phyloP scores from a whole-genome alignment of 2,113 vertebrate genomes.

The Thoracochromis brauschi region DNA sequence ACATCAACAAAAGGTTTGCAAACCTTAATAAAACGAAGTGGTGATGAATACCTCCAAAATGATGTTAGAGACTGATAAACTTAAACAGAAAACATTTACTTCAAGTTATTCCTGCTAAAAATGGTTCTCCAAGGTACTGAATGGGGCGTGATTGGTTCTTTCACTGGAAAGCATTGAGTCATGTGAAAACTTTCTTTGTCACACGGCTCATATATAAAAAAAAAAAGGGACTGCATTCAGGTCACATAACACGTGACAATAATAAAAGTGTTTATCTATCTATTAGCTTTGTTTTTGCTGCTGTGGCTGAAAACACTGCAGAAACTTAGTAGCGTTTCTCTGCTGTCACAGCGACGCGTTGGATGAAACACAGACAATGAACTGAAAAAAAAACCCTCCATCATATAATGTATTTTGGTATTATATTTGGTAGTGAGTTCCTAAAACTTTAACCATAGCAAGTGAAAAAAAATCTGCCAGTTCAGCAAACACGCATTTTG shows the following conservation, averaged over 20 bases:
- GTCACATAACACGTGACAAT: background rate
- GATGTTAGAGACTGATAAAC: background rate
- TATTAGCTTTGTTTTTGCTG: background rate
- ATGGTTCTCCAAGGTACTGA: background rate
- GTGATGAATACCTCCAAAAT: background rate
- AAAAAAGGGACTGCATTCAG: background rate
- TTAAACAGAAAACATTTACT: background rate
- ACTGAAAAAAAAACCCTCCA: accelerated
- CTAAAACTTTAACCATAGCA: background rate
- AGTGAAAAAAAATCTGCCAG: background rate
- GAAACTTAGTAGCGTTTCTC: background rate
- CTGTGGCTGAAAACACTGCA: background rate
- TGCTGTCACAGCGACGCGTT: background rate
- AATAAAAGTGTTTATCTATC: background rate
- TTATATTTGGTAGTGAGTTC: background rate
- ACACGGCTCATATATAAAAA: background rate
- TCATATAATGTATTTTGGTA: background rate
- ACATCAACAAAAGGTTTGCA: background rate
- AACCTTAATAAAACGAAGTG: background rate
- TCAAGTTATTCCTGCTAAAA: background rate
- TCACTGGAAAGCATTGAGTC: background rate
- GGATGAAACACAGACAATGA: background rate
- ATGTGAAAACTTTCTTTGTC: background rate
- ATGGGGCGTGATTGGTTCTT: background rate
- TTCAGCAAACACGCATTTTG: background rate